Evolutionary conservation across 2,888 invertebrate genomes (phyloP).

Genomic region (Artemia sinica): DNA sequence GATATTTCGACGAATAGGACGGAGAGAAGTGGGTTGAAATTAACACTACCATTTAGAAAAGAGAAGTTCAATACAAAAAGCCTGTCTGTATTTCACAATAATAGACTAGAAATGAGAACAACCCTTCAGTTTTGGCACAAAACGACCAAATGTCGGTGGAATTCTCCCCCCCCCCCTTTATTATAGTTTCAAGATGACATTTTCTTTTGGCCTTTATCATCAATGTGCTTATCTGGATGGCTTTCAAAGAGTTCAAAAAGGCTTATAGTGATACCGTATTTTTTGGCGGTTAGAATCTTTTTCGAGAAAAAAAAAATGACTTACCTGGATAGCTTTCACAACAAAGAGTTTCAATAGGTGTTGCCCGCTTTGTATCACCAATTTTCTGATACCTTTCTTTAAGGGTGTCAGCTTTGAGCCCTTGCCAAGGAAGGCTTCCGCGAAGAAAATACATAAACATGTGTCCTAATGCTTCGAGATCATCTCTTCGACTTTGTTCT

Average conservation of each 20-base stretch:
- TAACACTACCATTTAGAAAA: too few relatives aligned
- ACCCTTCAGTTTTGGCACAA: too few relatives aligned
- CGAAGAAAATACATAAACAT: conserved; percentile 99
- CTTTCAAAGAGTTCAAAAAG: conserved; percentile 14
- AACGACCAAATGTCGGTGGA: too few relatives aligned
- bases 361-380: conserved; percentile 97
- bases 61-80: too few relatives aligned
- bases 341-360: conserved; percentile 83
- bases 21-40: too few relatives aligned
- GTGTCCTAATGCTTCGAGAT: conserved; percentile 96
- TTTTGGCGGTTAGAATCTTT: conserved; percentile 15
- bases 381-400: conserved; percentile 99
- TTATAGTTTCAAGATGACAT: too few relatives aligned
- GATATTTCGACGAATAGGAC: too few relatives aligned
- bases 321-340: conserved; percentile 48
- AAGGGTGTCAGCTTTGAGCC: conserved; percentile 95
- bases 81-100: too few relatives aligned
- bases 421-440: conserved; percentile 92
- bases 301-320: conserved; percentile 14
- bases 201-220: too few relatives aligned
- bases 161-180: too few relatives aligned
- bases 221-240: too few relatives aligned
- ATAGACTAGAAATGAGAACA: too few relatives aligned
- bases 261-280: conserved; percentile 7
- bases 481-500: conserved; percentile 98